Evolutionary conservation across 1,140 invertebrate genomes (phyloP), one percentile per base, ranked within the genome.

Genomic region (Drosophila quadrilineata): DNA sequence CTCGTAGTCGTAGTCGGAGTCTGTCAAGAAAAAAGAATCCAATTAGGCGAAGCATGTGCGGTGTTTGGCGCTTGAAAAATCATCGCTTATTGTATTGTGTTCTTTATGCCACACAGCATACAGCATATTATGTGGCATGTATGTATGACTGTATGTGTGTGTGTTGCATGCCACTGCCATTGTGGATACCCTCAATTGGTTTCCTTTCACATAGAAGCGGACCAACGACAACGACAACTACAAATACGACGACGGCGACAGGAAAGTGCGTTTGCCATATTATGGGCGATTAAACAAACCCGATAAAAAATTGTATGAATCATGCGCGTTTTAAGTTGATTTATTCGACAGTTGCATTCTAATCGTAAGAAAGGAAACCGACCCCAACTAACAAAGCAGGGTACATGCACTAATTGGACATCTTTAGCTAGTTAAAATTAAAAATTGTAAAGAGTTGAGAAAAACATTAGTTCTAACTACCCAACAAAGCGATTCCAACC

Each of bases 11-110:
- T n/a, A n/a, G n/a, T n/a, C n/a, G n/a, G n/a, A n/a, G n/a, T n/a
- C n/a, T n/a, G n/a, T n/a, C 16, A 19, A 5, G 17, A 45, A 17
- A 43, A 24, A 14, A 45, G 12, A 68, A 68, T 68, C 65, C 65
- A 68, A 68, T 68, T 68, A 68, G 65, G 50, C 65, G 36, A 49
- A 28, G 58, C 65, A 68, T 68, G 58, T 46, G 49, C 57, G 41
- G 26, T 50, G 65, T 63, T 62, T 63, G 49, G 57, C 58, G 58
- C 65, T 43, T 48, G n/a, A 62, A 63, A 62, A 68, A 54, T 68
- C 49, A 54, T 62, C 33, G 41, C 26, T 41, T 48, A 40, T 46
- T 65, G 43, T 24, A 50, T 63, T 63, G 29, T 54, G 29, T 28
- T 54, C 17, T 38, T 54, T 41, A 28, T 48, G 8, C 12, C 10